These are phyloP conservation scores for Ligdia adustata DNA, from an alignment of 2,888 invertebrate species.

Conservation along the genomic window DNA sequence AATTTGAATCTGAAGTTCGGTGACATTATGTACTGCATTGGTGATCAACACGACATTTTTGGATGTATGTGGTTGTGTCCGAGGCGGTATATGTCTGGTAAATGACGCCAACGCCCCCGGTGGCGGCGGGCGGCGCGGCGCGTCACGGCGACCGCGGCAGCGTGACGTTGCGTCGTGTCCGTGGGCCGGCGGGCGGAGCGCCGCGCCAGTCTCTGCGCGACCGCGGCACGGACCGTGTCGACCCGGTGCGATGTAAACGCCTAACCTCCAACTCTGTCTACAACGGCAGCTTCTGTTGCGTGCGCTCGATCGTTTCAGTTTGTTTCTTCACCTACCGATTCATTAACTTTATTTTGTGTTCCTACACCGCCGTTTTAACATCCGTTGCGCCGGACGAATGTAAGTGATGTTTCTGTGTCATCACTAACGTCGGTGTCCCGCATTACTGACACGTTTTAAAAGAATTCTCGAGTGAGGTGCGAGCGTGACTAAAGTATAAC, in stretches of 20 bases:
- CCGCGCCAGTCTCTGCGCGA: slow-evolving; percentile 74
- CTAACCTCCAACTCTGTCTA: slow-evolving; percentile 74
- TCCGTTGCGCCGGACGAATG: slow-evolving; percentile 60
- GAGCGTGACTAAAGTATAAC: slow-evolving; percentile 59
- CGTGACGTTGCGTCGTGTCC: slow-evolving; percentile 41
- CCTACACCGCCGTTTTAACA: slow-evolving; percentile 47
- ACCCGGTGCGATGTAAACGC: slow-evolving; percentile 82
- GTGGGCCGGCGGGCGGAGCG: slow-evolving; percentile 35
- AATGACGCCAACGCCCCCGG: slow-evolving; percentile 71
- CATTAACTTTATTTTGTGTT: slow-evolving; percentile 69
- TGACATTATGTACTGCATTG: too few relatives aligned
- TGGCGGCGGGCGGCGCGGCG: slow-evolving; percentile 31
- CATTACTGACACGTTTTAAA: slow-evolving; percentile 61
- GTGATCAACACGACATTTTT: too few relatives aligned
- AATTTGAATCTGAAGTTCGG: too few relatives aligned
- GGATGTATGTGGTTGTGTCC: slow-evolving; percentile 37
- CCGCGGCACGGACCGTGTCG: slow-evolving; percentile 80
- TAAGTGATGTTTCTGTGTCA: slow-evolving; percentile 75
- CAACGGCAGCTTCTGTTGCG: slow-evolving; percentile 75
- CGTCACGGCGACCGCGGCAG: slow-evolving; percentile 39
- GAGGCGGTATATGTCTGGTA: slow-evolving; percentile 48
- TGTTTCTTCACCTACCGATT: slow-evolving; percentile 49
- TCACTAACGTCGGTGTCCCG: slow-evolving; percentile 59
- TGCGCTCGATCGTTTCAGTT: slow-evolving; percentile 61
- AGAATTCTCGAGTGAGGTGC: slow-evolving; percentile 52